Evolutionary conservation across 2,113 vertebrate species (phyloP), one percentile per base, ranked within the genome.

Genomic region (Sinocyclocheilus maitianheensis): DNA sequence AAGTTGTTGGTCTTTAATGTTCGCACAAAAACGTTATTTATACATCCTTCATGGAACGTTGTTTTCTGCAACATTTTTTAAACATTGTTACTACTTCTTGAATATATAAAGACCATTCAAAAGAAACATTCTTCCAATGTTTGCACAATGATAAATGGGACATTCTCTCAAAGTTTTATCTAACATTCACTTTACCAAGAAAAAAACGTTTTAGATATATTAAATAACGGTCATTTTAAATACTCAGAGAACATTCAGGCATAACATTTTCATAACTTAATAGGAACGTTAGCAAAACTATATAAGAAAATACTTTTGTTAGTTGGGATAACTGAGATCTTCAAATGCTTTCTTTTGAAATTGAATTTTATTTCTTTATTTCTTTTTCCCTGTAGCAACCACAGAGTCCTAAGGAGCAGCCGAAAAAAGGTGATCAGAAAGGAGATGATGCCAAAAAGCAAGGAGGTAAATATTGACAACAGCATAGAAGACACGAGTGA

Each of bases 381-480:
- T 84, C 2, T 58, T 22, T 58, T 60, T 60, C 63, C 84, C 85
- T 53, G 80, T 88, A 96, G 94, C 94, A 94, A 93, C 93, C 95
- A 92, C 92, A 93, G 92, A 95, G 93, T 93, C 94, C 94, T 90
- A 95, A 95, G 93, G 95, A 96, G 79, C 95, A 96, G 89, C 93
- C 93, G 84, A 95, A 95, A 91, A 95, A 96, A 94, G 94, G 8
- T 92, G 94, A 96, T 93, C 94, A 95, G 93, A 96, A 96, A 95
- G 94, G 93, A 94, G 94, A 95, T 85, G 94, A 95, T 81, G 94
- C 90, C 90, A 95, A 95, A 92, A 96, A 96, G 92, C 95, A 95
- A 95, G 95, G 95, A 96, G 95, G 95, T 96, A 93, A 94, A 85
- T 85, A 91, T 85, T 88, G 86, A 90, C 18, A 78, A 76, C 9